Evolutionary conservation across 2,113 vertebrate genomes (phyloP), one percentile per base, ranked within the genome.

Genomic region (Reinhardtius hippoglossoides): DNA sequence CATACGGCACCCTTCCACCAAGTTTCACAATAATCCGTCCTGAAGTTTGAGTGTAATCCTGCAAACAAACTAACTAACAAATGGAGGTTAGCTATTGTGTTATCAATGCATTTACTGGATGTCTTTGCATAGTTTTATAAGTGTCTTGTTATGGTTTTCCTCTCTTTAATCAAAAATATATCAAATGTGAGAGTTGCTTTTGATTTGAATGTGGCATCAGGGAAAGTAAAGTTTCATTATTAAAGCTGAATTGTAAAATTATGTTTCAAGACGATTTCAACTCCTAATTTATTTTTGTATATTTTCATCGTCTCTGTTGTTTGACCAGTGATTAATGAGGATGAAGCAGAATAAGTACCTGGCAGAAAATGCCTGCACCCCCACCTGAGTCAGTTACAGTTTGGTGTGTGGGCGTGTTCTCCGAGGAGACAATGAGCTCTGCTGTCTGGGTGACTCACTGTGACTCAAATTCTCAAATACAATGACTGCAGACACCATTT

Each of bases 401-500:
- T 58, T 4, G 12, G 3, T 68, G 31, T 77, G 78, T 54, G 65
- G 72, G 81, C 66, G 67, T 60, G 10, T 78, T 69, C 71, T 84
- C 14, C 42, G 54, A 78, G 55, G 46, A 69, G 56, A 21, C 12
- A 62, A 70, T 37, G 72, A 67, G 75, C 75, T 58, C 67, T 10
- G 15, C 81, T 61, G 79, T 81, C 75, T 72, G 61, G 13, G 24
- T 73, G 81, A 79, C 71, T 82, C 79, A 74, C 5, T 42, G 64
- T 68, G 70, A 74, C 56, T 81, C 52, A 82, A 65, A 78, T 23
- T 64, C 67, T 78, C 56, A 62, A 83, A 81, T 9, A 42, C 76
- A 74, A 80, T 80, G 87, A 69, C 72, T 55, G 42, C 67, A 59
- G 78, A 84, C 78, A 75, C 31, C 0, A 15, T 62, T 66, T 72